These are phyloP conservation scores for Nymphalis io DNA, from an alignment of 1,140 invertebrate genomes.

Conservation along the genomic window DNA sequence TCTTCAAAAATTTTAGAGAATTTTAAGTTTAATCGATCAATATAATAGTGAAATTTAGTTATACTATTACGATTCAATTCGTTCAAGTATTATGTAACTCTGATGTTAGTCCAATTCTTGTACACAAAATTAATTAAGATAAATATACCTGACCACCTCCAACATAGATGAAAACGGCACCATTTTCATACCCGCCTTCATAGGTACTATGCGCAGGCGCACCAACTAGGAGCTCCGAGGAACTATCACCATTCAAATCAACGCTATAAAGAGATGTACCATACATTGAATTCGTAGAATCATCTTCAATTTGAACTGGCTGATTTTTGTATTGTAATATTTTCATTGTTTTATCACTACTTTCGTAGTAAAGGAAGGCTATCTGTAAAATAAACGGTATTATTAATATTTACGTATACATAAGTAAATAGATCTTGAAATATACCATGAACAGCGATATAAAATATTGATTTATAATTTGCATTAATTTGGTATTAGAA, in stretches of 20 bases:
- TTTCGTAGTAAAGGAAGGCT: constrained; percentile 17
- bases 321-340: constrained; percentile 2
- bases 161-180: constrained; percentile 41
- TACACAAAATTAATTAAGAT: background rate
- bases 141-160: constrained; percentile 31
- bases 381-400: constrained; percentile 10
- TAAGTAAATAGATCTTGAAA: too few relatives aligned
- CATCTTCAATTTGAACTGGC: background rate
- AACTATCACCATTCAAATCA: constrained; percentile 35
- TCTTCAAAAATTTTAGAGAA: too few relatives aligned
- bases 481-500: too few relatives aligned
- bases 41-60: too few relatives aligned
- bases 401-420: background rate
- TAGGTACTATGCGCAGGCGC: constrained; percentile 35
- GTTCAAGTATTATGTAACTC: too few relatives aligned
- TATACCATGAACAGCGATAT: too few relatives aligned
- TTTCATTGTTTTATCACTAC: constrained; percentile 2
- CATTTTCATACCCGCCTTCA: constrained; percentile 31
- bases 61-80: too few relatives aligned
- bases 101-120: too few relatives aligned
- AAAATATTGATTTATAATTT: too few relatives aligned
- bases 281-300: constrained; percentile 33
- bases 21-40: too few relatives aligned
- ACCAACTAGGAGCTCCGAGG: constrained; percentile 43
- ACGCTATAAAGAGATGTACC: constrained; percentile 31